These are phyloP conservation scores for Takifugu rubripes DNA, from an alignment of 2,797 vertebrate species.

Conservation along the genomic window DNA sequence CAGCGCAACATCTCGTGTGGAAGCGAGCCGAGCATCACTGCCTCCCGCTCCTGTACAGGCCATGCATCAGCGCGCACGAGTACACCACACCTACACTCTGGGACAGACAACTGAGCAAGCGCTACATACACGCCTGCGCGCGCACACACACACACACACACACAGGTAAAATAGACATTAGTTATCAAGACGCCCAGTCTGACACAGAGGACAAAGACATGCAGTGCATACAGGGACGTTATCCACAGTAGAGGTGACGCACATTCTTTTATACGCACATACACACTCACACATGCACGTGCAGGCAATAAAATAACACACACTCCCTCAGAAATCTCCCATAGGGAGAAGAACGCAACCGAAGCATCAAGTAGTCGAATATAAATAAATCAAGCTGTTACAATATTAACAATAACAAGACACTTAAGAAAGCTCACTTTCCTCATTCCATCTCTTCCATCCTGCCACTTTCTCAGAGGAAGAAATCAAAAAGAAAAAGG, in stretches of 20 bases:
- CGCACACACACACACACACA: constrained; percentile 27
- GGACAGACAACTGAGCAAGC: constrained; percentile 72
- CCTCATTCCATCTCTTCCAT: constrained; percentile 55
- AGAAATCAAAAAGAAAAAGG: constrained; percentile 56
- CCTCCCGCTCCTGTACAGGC: constrained; percentile 53
- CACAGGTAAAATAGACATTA: constrained; percentile 33
- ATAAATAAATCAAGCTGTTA: constrained; percentile 74
- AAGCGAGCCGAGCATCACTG: constrained; percentile 62
- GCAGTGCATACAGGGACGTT: constrained; percentile 59
- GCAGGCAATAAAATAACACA: constrained; percentile 66
- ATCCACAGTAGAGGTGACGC: constrained; percentile 43
- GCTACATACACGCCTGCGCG: constrained; percentile 30
- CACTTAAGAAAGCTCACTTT: constrained; percentile 68
- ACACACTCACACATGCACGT: constrained; percentile 60
- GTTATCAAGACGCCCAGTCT: constrained; percentile 37
- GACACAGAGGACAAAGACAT: constrained; percentile 62
- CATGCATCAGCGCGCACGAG: constrained; percentile 84
- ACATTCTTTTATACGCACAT: constrained; percentile 13
- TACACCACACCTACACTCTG: constrained; percentile 75
- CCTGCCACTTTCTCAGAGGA: constrained; percentile 57
- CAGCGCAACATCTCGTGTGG: constrained; percentile 69
- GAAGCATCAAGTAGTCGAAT: constrained; percentile 65
- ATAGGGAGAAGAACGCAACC: constrained; percentile 80
- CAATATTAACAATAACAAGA: constrained; percentile 70
- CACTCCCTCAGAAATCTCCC: constrained; percentile 72